Base-by-base conservation (phyloP, 1,140 invertebrate species). In the Procambarus virginalis region DNA sequence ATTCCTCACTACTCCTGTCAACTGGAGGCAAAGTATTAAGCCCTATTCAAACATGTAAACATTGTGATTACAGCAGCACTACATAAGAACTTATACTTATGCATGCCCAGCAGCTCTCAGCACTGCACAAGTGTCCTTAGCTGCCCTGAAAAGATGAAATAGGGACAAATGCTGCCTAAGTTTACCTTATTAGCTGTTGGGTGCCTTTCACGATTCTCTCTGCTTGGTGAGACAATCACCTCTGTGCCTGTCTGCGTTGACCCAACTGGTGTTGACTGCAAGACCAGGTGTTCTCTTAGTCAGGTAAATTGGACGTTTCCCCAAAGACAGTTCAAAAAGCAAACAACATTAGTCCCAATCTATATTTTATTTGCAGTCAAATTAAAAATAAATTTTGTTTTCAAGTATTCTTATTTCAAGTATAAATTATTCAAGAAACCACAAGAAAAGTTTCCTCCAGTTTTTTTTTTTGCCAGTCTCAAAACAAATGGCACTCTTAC, bases 201-300 rank as follows among this genome's bases (percentile, higher is more conserved):
- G 70, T 92, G 92, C 77, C 92, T 91, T 78, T 92, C 92, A n/a
- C 92, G 86, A 82, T 91, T 92, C 58, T 92, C 92, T 86, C 92
- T 89, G 83, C 90, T 97, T 89, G 97, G 97, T 93, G 97, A 98
- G 92, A 97, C 96, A 87, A 98, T 96, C 85, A 97, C 96, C 95
- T 98, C 97, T 93, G 98, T 97, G 91, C 97, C 97, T 89, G 94
- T 93, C 95, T 97, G 97, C 93, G 98, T 95, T 77, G 97, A 98
- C 93, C 97, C 97, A 93, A 98, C 97, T 84, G 97, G 97, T 86
- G 97, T 98, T 91, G 97, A 98, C 97, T 98, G 95, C 82, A 95
- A 91, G 92, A 87, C 75, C 89, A 92, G 82, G 68, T 89, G 84
- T 9, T 82, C 20, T 58, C 58, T 76, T 68, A 68, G 34, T 22